Conservation (phyloP, 2,888 invertebrate genomes). For the Abscondita cerata region DNA sequence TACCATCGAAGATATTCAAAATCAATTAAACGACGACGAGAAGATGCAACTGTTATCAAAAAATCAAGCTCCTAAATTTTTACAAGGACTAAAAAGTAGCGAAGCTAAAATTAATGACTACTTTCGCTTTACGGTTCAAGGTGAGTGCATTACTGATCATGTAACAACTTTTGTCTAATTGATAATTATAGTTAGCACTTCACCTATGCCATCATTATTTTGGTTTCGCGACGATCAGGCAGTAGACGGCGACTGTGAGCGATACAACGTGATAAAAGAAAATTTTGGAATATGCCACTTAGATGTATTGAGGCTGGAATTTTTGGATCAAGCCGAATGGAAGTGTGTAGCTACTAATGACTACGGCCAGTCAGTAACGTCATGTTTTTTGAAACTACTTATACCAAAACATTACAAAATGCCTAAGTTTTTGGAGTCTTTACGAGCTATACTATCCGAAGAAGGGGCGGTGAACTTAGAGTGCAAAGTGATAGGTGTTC, state of each 20-base stretch:
- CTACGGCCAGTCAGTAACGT: constrained; percentile 87
- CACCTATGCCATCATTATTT: constrained; percentile 79
- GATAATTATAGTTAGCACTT: constrained; percentile 69
- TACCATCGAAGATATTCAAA: constrained; percentile 90
- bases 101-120: constrained; percentile 85
- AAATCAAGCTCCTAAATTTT: constrained; percentile 84
- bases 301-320: constrained; percentile 76
- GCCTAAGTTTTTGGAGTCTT: constrained; percentile 84
- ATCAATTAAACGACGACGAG: constrained; percentile 87
- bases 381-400: constrained; percentile 82
- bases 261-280: constrained; percentile 73
- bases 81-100: constrained; percentile 80
- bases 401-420: constrained; percentile 90
- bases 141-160: constrained; percentile 61
- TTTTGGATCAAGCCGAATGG: constrained; percentile 90
- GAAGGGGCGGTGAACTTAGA: constrained; percentile 91
- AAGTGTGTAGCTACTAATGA: constrained; percentile 90
- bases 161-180: neutral
- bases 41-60: constrained; percentile 74
- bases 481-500: constrained; percentile 92
- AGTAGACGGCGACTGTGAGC: constrained; percentile 70
- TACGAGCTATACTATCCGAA: constrained; percentile 84
- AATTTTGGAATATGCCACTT: constrained; percentile 76
- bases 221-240: constrained; percentile 91
- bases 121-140: constrained; percentile 81